Evolutionary conservation across 1,140 invertebrate genomes (phyloP), one percentile per base, ranked within the genome.

Genomic region (Zaprionus davidi): DNA sequence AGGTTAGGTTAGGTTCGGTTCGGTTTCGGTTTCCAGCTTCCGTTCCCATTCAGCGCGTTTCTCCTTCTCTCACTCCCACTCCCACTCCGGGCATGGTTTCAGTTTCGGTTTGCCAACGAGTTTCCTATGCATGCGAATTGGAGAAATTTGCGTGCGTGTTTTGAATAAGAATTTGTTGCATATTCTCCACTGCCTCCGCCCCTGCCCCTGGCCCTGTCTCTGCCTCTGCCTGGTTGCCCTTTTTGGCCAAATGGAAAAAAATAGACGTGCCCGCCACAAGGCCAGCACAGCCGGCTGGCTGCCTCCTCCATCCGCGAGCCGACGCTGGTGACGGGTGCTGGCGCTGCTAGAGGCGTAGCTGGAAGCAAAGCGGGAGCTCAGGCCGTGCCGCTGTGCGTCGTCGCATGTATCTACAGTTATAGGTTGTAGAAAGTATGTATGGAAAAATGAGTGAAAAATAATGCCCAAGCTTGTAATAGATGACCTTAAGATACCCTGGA

Each of bases 111-210:
- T 41, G 74, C 71, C 71, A 67, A 67, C 64, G 64, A 67, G 62
- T 71, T 71, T 68, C 53, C 76, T 71, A 76, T 80, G 67, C 73
- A 81, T 81, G 85, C 85, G 85, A 90, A 90, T 85, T 90, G 85
- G 79, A 90, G 85, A 90, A 90, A 90, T 90, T 90, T 90, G 85
- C 85, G 85, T 90, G 85, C 85, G 85, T 90, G 81, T 90, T 90
- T 90, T 90, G 85, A 90, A 90, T 90, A 82, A 90, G 85, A 90
- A 90, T 90, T 90, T 90, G 85, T 90, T 90, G 85, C 85, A 90
- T 85, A 90, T 90, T 90, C 80, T 78, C 71, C 69, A 57, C 60
- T 36, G 67, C 31, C 60, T 46, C 53, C 51, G 56, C 56, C 12
- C 24, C 53, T 36, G 22, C 15, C 20, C 15, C 24, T n/a, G 4